Evolutionary conservation across 2,113 vertebrate species (phyloP).

Genomic region (Oryzias curvinotus): DNA sequence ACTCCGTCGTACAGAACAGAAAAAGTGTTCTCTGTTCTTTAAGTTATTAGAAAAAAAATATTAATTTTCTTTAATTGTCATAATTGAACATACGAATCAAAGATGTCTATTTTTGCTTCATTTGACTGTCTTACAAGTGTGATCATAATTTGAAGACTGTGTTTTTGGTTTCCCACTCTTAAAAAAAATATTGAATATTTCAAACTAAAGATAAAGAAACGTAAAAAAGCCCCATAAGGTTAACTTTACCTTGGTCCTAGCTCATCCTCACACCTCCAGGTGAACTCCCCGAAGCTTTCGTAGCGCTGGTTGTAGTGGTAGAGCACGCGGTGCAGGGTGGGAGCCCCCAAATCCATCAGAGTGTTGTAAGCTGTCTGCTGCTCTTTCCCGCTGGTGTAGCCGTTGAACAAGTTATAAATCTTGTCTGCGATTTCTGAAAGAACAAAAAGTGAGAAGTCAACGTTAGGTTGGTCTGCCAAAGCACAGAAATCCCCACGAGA

Average conservation of each 20-base stretch:
- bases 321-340: conserved; percentile 91
- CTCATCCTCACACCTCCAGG: conserved; percentile 97
- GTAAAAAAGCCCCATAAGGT: background rate
- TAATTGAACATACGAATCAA: too few species aligned
- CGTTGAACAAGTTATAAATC: conserved; percentile 98
- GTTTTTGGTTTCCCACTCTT: too few species aligned
- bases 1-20: too few species aligned
- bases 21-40: conserved; percentile 31
- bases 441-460: background rate
- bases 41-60: conserved; percentile 33
- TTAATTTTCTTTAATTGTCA: conserved; percentile 15
- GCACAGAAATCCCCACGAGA: too few species aligned
- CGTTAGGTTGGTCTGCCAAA: too few species aligned
- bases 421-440: conserved; percentile 93
- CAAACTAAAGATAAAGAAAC: background rate
- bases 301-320: conserved; percentile 99
- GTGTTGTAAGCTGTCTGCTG: conserved; percentile 98
- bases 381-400: conserved; percentile 97
- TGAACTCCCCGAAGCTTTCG: conserved; percentile 97
- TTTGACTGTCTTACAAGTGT: too few species aligned
- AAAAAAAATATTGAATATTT: background rate
- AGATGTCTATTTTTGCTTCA: too few species aligned
- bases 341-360: conserved; percentile 92
- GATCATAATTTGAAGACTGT: too few species aligned
- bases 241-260: conserved; percentile 89